Conservation (phyloP, 1,140 invertebrate species). For the Macrostomum lignano region DNA sequence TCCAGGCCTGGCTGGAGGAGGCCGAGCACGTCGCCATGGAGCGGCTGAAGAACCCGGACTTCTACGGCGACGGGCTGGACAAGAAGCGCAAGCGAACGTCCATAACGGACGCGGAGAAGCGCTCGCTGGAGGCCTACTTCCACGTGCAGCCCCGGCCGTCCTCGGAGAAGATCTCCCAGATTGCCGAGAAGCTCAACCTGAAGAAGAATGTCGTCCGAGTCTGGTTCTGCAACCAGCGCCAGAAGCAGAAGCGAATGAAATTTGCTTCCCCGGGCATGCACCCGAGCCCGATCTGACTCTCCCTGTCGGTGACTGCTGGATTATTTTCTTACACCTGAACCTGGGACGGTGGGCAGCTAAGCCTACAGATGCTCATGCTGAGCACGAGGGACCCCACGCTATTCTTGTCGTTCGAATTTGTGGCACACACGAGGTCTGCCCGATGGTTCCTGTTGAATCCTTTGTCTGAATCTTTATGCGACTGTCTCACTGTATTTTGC, state of each 20-base stretch:
- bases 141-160: constrained; percentile 45
- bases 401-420: too few species aligned
- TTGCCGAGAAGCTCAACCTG: constrained; percentile 77
- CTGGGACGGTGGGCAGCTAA: too few species aligned
- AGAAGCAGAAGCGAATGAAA: constrained; percentile 55
- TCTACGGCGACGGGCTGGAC: constrained; percentile 43
- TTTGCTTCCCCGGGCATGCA: constrained; percentile 5
- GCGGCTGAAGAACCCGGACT: constrained; percentile 2
- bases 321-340: too few species aligned
- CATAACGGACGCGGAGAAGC: constrained; percentile 79
- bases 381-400: too few species aligned
- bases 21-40: constrained; percentile 35
- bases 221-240: constrained; percentile 86
- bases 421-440: too few species aligned
- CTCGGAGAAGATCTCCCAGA: constrained; percentile 86
- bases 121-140: constrained; percentile 44
- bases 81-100: constrained; percentile 85
- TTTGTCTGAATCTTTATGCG: too few species aligned
- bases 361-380: too few species aligned
- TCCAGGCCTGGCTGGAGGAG: constrained; percentile 84
- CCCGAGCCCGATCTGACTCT: too few species aligned
- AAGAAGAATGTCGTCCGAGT: constrained; percentile 93
- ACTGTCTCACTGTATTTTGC: too few species aligned
- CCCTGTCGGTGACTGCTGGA: too few species aligned
- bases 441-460: too few species aligned